Evolutionary conservation across 1,140 invertebrate genomes (phyloP), one percentile per base, ranked within the genome.

Genomic region (Oncopodura yosiiana): DNA sequence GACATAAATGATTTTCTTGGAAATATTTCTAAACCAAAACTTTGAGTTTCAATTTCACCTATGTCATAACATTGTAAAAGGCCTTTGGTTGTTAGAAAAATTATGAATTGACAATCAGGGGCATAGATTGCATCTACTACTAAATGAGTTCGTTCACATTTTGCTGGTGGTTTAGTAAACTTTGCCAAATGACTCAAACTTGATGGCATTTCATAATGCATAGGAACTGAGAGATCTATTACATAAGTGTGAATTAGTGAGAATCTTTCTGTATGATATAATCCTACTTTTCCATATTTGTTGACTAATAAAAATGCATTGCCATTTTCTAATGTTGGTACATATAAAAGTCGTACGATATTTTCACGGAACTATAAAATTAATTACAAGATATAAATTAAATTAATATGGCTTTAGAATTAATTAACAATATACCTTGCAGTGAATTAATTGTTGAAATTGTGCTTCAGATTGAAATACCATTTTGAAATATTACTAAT

Each of bases 241-340:
- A 52, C 18, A 23, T 61, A 64, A 8, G 62, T 59, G 29, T 50
- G 49, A n/a, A 58, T 18, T 2, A 56, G 23, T 11, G 24, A 53
- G 23, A 61, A 53, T 32, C 42, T 56, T 9, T 29, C 37, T 2
- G 56, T 49, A 21, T 64, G 42, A 49, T 64, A 64, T 16, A 64
- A 26, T 0, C 62, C 62, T 6, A 64, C 51, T 39, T 61, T 61
- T 5, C 62, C 62, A 41, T 52, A 64, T 39, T 64, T 64, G 36
- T 56, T 61, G 5, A 61, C 62, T n/a, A 46, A 46, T 4, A 64
- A 42, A 19, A 64, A 58, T 12, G 49, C 16, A 19, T 56, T 30
- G 8, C 41, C 45, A 21, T 53, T 36, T 5, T 42, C 38, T 29
- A 57, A 9, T 3, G 27, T 39, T 2, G 58, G 58, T 38, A 63